These are phyloP conservation scores for Periophthalmus modestus DNA, from an alignment of 2,113 vertebrate species.

Conservation along the genomic window DNA sequence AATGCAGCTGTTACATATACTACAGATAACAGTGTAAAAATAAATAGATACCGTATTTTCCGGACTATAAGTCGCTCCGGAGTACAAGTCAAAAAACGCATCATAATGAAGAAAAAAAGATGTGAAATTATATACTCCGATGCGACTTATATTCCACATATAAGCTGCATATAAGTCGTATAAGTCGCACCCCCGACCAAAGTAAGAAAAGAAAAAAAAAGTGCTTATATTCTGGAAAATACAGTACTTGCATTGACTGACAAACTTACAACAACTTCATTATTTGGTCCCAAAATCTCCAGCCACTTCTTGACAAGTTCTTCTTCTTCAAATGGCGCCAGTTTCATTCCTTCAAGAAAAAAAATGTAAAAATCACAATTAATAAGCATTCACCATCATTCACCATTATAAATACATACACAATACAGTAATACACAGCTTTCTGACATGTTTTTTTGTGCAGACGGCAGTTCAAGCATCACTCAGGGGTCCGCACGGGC, in stretches of 20 bases:
- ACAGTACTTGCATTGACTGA: background rate
- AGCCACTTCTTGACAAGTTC: conserved; percentile 85
- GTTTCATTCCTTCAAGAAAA: conserved; percentile 48
- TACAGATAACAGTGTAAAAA: too few relatives aligned
- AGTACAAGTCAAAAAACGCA: too few relatives aligned
- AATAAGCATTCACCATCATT: background rate
- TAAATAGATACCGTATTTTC: too few relatives aligned
- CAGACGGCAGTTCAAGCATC: background rate
- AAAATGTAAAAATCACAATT: conserved; percentile 6
- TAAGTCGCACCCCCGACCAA: too few relatives aligned
- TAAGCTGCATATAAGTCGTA: too few relatives aligned
- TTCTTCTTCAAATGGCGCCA: conserved; percentile 64
- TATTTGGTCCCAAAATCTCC: conserved; percentile 83
- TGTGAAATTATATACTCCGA: too few relatives aligned
- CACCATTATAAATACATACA: background rate
- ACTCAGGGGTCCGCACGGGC: background rate
- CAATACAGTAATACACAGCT: background rate
- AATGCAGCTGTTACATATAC: too few relatives aligned
- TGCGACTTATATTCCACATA: too few relatives aligned
- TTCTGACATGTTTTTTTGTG: background rate
- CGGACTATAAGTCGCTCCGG: too few relatives aligned
- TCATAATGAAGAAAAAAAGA: too few relatives aligned
- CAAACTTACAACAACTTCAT: conserved; percentile 88
- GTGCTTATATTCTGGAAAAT: too few relatives aligned
- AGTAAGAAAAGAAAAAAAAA: too few relatives aligned